Evolutionary conservation across 1,140 invertebrate species (phyloP).

Genomic region (Caenorhabditis latens): DNA sequence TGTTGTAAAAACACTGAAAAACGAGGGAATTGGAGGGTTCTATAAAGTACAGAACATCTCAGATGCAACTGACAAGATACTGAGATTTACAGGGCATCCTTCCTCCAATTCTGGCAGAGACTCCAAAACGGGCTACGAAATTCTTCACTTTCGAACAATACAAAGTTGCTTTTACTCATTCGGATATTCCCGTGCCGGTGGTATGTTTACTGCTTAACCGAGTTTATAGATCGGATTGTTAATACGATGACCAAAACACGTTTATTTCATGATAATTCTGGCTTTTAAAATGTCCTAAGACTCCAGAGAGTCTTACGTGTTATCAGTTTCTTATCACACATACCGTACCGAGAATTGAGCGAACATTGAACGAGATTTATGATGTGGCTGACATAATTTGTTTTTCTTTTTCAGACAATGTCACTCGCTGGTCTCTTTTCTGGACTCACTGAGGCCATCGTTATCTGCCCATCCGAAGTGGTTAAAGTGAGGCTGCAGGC

Average conservation of each 20-base stretch:
- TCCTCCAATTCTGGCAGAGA: slow-evolving; percentile 92
- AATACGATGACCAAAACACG: neutral
- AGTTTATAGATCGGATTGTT: too few relatives aligned
- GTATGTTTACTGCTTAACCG: slow-evolving; percentile 60
- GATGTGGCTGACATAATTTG: slow-evolving; percentile 21
- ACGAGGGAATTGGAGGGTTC: slow-evolving; percentile 82
- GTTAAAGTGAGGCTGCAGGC: slow-evolving; percentile 87
- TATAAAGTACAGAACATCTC: slow-evolving; percentile 63
- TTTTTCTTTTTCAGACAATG: slow-evolving; percentile 83
- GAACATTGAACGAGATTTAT: slow-evolving; percentile 31
- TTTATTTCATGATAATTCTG: too few relatives aligned
- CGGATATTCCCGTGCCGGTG: slow-evolving; percentile 83
- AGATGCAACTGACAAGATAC: neutral
- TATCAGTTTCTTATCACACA: neutral
- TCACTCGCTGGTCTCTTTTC: slow-evolving; percentile 87
- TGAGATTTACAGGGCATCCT: slow-evolving; percentile 84
- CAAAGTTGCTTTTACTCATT: slow-evolving; percentile 87
- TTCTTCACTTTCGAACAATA: slow-evolving; percentile 94
- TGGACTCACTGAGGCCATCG: slow-evolving; percentile 88
- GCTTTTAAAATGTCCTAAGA: neutral
- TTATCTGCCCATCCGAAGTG: slow-evolving; percentile 94
- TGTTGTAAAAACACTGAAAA: slow-evolving; percentile 87
- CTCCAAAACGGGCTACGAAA: slow-evolving; percentile 92
- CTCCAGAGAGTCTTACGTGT: too few relatives aligned
- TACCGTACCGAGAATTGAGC: neutral